A percentile compares a stretch with the other conserved stretches of the same genome.
Conservation (phyloP, 2,797 vertebrate species). For the Clarias laeviceps region DNA sequence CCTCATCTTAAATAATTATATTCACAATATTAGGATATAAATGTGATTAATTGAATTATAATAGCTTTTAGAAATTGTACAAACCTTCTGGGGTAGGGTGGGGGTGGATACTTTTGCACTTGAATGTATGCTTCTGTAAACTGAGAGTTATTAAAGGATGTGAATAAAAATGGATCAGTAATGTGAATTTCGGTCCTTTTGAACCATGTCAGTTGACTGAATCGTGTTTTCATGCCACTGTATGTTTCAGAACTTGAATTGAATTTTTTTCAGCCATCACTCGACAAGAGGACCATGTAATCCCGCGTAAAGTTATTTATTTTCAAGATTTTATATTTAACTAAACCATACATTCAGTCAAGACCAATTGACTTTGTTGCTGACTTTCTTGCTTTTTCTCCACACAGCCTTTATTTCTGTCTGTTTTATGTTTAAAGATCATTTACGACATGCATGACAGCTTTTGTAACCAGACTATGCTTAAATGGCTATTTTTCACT, state of each 20-base stretch:
- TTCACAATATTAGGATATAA: background rate
- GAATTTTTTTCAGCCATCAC: background rate
- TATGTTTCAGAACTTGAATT: no score
- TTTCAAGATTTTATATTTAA: background rate
- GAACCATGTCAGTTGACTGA: background rate
- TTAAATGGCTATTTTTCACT: slow-evolving; percentile 17
- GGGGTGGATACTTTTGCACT: slow-evolving; percentile 10
- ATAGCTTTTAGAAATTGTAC: background rate
- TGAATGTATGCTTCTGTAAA: background rate
- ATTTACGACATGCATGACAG: slow-evolving; percentile 22
- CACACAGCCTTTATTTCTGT: background rate
- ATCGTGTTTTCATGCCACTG: background rate
- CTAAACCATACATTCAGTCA: background rate
- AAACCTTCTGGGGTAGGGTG: no score
- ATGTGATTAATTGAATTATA: background rate
- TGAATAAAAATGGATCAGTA: background rate
- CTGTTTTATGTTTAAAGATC: background rate
- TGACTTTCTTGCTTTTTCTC: background rate
- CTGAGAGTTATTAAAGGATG: background rate
- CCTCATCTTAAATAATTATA: background rate
- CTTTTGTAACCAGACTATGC: slow-evolving; percentile 15
- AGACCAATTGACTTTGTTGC: background rate
- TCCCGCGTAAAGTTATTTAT: background rate
- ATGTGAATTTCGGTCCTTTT: background rate
- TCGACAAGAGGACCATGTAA: background rate